A percentile compares a stretch with the other conserved stretches of the same genome.
Evolutionary conservation across 1,140 invertebrate species (phyloP).

Genomic region (Drosophila bocki): DNA sequence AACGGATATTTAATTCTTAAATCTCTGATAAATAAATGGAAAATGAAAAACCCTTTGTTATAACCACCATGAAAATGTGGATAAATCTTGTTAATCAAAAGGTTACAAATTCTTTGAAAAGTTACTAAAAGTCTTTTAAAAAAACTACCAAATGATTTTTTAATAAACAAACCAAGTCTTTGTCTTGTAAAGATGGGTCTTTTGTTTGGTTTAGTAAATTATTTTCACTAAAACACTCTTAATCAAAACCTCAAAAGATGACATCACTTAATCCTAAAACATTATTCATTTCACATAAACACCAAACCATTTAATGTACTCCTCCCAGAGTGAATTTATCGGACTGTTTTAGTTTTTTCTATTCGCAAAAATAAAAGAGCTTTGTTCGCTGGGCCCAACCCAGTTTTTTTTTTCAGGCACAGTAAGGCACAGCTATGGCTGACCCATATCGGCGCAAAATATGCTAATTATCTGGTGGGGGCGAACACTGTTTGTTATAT

Average conservation of each 20-base stretch:
- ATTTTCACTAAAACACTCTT: neutral
- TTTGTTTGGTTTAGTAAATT: neutral
- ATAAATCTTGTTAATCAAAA: conserved; percentile 8
- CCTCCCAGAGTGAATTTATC: conserved; percentile 20
- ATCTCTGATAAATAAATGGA: conserved; percentile 16
- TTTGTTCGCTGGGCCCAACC: conserved; percentile 54
- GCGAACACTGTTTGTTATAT: conserved; percentile 18
- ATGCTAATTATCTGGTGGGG: conserved; percentile 68
- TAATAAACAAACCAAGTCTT: neutral
- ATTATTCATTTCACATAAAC: conserved; percentile 10
- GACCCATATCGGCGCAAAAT: conserved; percentile 81
- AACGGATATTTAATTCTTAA: conserved; percentile 13
- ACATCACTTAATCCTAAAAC: conserved; percentile 1
- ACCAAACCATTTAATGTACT: conserved; percentile 12
- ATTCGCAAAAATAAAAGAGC: conserved; percentile 17
- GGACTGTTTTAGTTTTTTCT: conserved; percentile 23
- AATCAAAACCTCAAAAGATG: neutral
- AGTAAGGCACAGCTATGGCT: conserved; percentile 58
- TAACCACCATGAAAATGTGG: neutral
- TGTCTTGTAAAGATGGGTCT: neutral
- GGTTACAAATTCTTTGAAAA: neutral
- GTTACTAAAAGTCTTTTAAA: neutral
- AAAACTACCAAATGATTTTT: neutral
- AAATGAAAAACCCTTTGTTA: conserved; percentile 19
- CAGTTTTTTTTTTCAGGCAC: conserved; percentile 33